Base-by-base conservation (phyloP, 2,797 vertebrate genomes). In the Delichon dasypus region DNA sequence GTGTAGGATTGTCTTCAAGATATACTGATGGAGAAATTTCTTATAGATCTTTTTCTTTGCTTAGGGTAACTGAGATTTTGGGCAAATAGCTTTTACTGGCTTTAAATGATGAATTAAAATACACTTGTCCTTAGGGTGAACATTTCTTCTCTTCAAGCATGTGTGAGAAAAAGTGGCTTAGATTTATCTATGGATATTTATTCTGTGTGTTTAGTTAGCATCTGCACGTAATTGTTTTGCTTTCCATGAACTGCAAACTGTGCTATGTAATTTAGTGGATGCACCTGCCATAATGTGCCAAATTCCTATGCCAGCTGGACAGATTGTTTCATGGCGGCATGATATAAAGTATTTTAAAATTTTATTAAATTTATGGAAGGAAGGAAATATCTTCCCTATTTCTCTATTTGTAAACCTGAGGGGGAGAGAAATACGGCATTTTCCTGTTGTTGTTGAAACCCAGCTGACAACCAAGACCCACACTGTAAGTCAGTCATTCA, bases 31-130 rank as follows among this genome's bases (percentile, higher is more conserved):
- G 21, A 67, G 32, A 75, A 45, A 71, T 65, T 74, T 76, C n/a
- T 53, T 30, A 42, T 16, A 48, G 4, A 45, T 66, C 19, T 71
- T 13, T 76, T 18, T 42, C 10, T 38, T 65, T 65, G 32, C 9
- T 21, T 40, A 67, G 61, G 5, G 40, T 79, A 50, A 51, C 32
- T 66, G 65, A 38, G 11, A 64, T 80, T 61, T 74, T 50, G 42
- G 65, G 16, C 11, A 83, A 80, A 38, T 38, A 29, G 16, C 23
- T 67, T 85, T 51, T 80, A 45, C 40, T 78, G 42, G 20, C 40
- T 94, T 91, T 74, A 76, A 77, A 53, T 20, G 30, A 55, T 71
- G n/a, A 61, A 89, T 85, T 82, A 51, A 85, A 94, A 92, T 85
- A 13, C 30, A 22, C 21, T 25, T 36, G 22, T 85, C 22, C 40